Evolutionary conservation across 2,113 vertebrate genomes (phyloP), one percentile per base, ranked within the genome.

Genomic region (Paedocypris sp.): DNA sequence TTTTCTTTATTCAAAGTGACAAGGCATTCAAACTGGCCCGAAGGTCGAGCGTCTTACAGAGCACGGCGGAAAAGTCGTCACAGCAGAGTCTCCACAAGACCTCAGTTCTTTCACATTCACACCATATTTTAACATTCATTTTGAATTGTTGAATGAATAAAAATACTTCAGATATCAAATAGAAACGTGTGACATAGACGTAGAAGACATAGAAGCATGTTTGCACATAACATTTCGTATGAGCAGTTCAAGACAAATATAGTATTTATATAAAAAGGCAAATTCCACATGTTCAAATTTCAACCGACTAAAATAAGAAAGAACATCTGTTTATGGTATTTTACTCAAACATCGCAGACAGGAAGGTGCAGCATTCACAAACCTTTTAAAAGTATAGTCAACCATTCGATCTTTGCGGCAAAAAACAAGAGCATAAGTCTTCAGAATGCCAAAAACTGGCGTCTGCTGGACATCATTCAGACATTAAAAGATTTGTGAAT

Each of bases 291-390:
- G 31, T 10, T 49, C 26, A 12, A 49, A 31, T 16, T n/a, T n/a
- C n/a, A n/a, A n/a, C n/a, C n/a, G n/a, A n/a, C n/a, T n/a, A n/a
- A n/a, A 18, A 15, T 18, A 49, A 31, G 45, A 15, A 47, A 48
- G 19, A 19, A 10, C 16, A n/a, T n/a, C n/a, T n/a, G n/a, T n/a
- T n/a, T n/a, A n/a, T n/a, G n/a, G n/a, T n/a, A n/a, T n/a, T n/a
- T n/a, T n/a, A n/a, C n/a, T n/a, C n/a, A 50, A 41, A 56, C 2
- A 7, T 22, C 38, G 4, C 13, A 18, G 22, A 23, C 20, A 26
- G 52, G 35, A 32, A 20, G 28, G 32, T 6, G 12, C 45, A 32
- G 22, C 22, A 68, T 62, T 68, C 60, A 68, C 51, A 68, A 62
- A 68, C 36, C 36, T 57, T 22, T 42, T 60, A 10, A 41, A 41